Base-by-base conservation (phyloP, 1,140 invertebrate species). In the Venustaconcha ellipsiformis region DNA sequence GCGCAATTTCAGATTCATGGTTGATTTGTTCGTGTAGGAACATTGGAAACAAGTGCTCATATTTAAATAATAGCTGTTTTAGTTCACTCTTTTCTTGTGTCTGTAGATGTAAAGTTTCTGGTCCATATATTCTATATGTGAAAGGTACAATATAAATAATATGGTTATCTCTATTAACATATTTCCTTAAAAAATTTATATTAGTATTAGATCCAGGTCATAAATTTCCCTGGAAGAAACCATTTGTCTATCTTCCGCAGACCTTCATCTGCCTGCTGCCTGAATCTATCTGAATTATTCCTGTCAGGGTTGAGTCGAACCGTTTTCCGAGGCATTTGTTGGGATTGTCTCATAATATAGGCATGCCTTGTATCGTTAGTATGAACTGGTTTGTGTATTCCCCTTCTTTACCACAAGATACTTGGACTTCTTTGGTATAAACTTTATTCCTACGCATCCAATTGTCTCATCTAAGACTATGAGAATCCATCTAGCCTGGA, bases 281-380 rank as follows among this genome's bases (percentile, higher is more conserved):
- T 74, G 13, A 72, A 48, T 55, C 59, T 75, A 14, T 67, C 14
- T 48, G 62, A 67, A 57, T 73, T 75, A 37, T 17, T 18, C 58
- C 78, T 2, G 26, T 59, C 14, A 76, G 57, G n/a, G 55, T 55
- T 15, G 26, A n/a, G 66, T 75, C 72, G 69, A 75, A 72, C 73
- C 69, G 70, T 56, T 78, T 78, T 56, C 72, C 62, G 30, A 74
- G 48, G 37, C 72, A 74, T 55, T 70, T 73, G 6, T 74, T 71
- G 2, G 63, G 75, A 20, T 67, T 72, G 23, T 63, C 48, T 5
- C 56, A 56, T 18, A 74, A 56, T 8, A 63, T 71, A 20, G 63
- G 72, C n/a, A 74, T 74, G 58, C 57, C 17, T 74, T 74, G 72
- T 14, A 71, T 56, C 14, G 11, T 12, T n/a, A 74, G 30, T 58